These are phyloP conservation scores for Polypedilum pembai DNA, from an alignment of 1,140 invertebrate species.

Conservation along the genomic window DNA sequence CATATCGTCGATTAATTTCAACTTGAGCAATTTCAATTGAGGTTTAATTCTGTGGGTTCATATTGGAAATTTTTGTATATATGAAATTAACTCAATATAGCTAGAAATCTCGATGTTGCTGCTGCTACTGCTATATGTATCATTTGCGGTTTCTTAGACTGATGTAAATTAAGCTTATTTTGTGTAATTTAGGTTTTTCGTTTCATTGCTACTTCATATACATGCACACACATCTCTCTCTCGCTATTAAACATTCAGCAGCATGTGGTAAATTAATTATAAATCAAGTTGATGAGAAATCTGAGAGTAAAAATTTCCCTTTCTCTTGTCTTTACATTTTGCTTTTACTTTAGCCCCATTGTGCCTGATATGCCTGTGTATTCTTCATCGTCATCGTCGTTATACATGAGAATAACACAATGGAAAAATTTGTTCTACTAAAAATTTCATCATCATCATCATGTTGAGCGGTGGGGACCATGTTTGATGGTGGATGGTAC, in stretches of 20 bases:
- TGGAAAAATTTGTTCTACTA: no score
- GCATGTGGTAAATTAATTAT: constrained; percentile 14
- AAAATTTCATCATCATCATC: no score
- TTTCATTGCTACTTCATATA: neutral
- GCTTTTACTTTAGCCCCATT: no score
- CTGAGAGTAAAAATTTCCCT: no score
- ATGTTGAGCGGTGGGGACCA: no score
- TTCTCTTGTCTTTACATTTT: no score
- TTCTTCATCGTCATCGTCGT: no score
- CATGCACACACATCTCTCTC: neutral
- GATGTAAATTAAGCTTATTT: constrained; percentile 19
- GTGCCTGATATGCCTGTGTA: no score
- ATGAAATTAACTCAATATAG: no score
- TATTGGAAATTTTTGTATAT: neutral
- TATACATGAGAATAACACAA: no score
- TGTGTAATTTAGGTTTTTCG: neutral
- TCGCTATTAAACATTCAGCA: neutral
- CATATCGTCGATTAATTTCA: constrained; percentile 13
- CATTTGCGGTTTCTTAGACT: constrained; percentile 1
- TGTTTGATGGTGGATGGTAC: no score
- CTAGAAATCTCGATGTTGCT: no score
- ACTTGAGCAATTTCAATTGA: constrained; percentile 13
- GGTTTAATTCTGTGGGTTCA: neutral
- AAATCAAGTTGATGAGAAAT: neutral
- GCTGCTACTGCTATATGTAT: neutral